phyloP scores from a whole-genome alignment of 2,888 invertebrate species.

The Xestia c-nigrum region DNA sequence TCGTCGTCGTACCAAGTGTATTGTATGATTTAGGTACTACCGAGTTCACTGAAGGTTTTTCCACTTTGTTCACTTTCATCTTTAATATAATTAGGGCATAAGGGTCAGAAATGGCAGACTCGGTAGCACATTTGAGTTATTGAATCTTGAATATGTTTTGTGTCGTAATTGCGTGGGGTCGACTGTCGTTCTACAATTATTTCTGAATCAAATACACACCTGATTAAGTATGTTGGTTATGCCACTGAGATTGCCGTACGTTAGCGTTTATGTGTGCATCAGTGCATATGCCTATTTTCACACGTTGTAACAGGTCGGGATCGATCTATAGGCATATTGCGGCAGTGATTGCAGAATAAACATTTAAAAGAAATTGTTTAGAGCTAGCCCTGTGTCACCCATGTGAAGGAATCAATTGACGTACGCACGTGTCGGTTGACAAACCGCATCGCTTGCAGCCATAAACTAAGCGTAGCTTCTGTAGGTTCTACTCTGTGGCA shows the following conservation, averaged over 20 bases:
- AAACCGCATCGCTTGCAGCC: neutral
- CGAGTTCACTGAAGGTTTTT: no score
- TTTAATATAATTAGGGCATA: no score
- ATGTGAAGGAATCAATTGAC: neutral
- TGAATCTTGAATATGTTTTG: neutral
- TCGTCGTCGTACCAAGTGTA: no score
- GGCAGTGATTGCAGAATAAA: neutral
- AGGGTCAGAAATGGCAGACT: no score
- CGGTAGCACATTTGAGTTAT: no score
- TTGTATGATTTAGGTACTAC: no score
- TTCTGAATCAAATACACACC: neutral
- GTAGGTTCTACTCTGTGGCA: slow-evolving; percentile 15
- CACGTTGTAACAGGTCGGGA: neutral
- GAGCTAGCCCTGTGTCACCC: no score
- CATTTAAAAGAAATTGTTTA: neutral
- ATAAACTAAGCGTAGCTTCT: neutral
- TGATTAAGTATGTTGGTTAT: neutral
- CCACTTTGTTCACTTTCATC: no score
- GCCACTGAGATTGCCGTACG: neutral
- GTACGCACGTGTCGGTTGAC: neutral
- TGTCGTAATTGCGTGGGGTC: neutral
- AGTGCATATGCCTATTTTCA: neutral
- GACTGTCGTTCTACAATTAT: no score
- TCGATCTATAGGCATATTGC: no score
- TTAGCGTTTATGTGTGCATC: no score